Percentiles rank a stretch among this genome's conserved stretches.
phyloP scores from a whole-genome alignment of 2,797 vertebrate genomes.

The Rhadinocentrus ornatus region DNA sequence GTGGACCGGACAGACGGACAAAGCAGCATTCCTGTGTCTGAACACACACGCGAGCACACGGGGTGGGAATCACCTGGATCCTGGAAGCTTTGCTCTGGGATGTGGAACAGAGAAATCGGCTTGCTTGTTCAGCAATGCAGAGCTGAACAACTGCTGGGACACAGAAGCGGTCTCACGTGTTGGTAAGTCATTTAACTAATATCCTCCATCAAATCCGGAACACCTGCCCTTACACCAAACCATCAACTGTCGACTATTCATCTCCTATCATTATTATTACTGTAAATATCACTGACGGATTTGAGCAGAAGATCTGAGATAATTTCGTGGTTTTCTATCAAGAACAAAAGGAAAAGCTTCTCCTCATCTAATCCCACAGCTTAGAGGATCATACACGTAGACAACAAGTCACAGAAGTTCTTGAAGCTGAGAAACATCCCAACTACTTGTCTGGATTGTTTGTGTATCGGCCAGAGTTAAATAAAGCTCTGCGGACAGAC shows the following conservation, averaged over 20 bases:
- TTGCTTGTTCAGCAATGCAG: too few species aligned
- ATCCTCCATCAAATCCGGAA: constrained; percentile 6
- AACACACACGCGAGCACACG: constrained; percentile 18
- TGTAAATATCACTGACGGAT: neutral
- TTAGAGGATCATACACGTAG: neutral
- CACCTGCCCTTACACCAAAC: constrained; percentile 53
- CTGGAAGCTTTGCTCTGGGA: constrained; percentile 25
- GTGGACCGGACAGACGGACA: constrained; percentile 49
- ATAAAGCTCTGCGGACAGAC: neutral
- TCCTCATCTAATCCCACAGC: constrained; percentile 46
- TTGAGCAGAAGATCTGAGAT: neutral
- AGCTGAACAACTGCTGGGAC: too few species aligned
- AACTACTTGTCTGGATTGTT: too few species aligned
- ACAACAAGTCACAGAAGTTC: constrained; percentile 7
- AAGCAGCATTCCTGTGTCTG: constrained; percentile 58
- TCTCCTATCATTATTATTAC: neutral
- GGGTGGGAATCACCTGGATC: constrained; percentile 55
- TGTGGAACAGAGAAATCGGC: constrained; percentile 13
- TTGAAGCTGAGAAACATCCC: too few species aligned
- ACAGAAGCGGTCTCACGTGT: too few species aligned
- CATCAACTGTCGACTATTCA: neutral
- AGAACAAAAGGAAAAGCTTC: constrained; percentile 1
- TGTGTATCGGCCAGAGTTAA: neutral
- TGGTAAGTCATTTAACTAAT: neutral
- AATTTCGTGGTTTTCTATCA: neutral